A percentile compares a stretch with the other conserved stretches of the same genome.
Conservation (phyloP, 2,888 invertebrate genomes). For the Drosophila algonquin region DNA sequence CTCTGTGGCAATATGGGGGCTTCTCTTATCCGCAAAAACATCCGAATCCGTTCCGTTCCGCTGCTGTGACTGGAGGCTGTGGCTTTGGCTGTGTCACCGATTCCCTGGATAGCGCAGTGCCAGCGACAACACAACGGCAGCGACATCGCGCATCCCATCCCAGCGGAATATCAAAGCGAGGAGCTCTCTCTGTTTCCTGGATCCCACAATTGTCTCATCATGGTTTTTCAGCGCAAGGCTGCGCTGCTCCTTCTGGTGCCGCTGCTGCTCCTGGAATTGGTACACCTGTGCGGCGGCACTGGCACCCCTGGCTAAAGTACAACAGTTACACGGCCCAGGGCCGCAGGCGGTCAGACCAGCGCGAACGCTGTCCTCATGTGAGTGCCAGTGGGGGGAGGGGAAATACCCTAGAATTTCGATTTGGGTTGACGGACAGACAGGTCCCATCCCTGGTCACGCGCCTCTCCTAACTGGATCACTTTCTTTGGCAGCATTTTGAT, state of each 20-base stretch:
- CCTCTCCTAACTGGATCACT: conserved; percentile 41
- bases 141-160: conserved; percentile 33
- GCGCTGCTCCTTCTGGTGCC: conserved; percentile 31
- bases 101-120: conserved; percentile 52
- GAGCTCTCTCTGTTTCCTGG: not conserved
- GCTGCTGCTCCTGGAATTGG: conserved; percentile 35
- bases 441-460: conserved; percentile 43
- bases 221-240: conserved; percentile 13
- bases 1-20: conserved; percentile 35
- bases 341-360: conserved; percentile 74
- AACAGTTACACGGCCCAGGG: conserved; percentile 69
- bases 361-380: conserved; percentile 76
- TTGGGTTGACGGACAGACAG: conserved; percentile 25
- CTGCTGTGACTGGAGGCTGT: conserved; percentile 18
- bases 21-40: conserved; percentile 64
- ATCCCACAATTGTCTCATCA: not conserved
- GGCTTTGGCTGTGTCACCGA: conserved; percentile 31
- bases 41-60: conserved; percentile 36
- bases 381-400: conserved; percentile 34
- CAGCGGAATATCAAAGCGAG: conserved; percentile 29
- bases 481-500: conserved; percentile 44
- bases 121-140: conserved; percentile 49
- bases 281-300: conserved; percentile 20
- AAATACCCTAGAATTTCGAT: conserved; percentile 4
- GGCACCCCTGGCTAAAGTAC: conserved; percentile 66